Evolutionary conservation across 2,113 vertebrate genomes (phyloP), one percentile per base, ranked within the genome.

Genomic region (Prunella fulvescens): DNA sequence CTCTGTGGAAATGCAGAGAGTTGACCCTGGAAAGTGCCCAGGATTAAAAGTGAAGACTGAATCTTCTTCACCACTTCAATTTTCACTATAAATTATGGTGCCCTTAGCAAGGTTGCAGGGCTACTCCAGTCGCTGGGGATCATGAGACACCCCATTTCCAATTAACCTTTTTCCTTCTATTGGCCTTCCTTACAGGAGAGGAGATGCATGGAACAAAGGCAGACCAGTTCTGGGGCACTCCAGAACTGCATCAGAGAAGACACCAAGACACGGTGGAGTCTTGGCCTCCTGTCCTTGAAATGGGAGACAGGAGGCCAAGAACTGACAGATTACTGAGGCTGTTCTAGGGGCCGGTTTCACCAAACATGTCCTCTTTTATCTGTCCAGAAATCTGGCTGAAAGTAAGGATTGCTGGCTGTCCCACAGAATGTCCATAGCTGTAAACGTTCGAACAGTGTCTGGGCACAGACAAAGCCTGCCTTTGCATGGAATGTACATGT

Each of bases 401-500:
- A 86, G 42, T 53, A 73, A 84, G 33, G 5, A 3, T 3, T 78
- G 8, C 77, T 92, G 60, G 13, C 51, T 67, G 33, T 60, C 39
- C 50, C 51, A 66, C 25, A 61, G 31, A n/a, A 57, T 76, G 44
- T 33, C 74, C 62, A 11, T 33, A 60, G 26, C 6, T 16, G 47
- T 50, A 92, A 81, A 39, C 35, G 39, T 66, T 79, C 37, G 20
- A 33, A 33, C 19, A 44, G 14, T 16, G 19, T 28, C 29, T 88
- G 50, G 11, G 50, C 9, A 19, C 15, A 71, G 70, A 24, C 13
- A 53, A 64, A 50, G 33, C 35, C 84, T 51, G 37, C 25, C 50
- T 67, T 58, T 47, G 28, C 57, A 37, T 37, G 10, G 25, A 45
- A 37, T 5, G 1, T 22, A 7, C 22, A 20, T 0, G 0, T 37